phyloP scores from a whole-genome alignment of 2,888 invertebrate species.

The Phania funesta region DNA sequence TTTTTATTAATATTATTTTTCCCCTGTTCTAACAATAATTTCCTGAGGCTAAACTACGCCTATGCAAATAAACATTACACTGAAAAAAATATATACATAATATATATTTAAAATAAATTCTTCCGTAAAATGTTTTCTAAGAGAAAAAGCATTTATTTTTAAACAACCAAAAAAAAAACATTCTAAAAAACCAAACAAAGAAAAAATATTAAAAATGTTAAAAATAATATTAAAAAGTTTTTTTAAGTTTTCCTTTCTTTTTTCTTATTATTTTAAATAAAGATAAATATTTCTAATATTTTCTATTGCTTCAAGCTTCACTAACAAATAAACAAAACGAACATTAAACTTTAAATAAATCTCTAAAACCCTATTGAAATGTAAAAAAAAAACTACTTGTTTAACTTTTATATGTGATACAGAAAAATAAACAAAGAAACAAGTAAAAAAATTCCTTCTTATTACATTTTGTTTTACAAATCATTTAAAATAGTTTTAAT shows the following conservation, averaged over 20 bases:
- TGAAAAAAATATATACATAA: slow-evolving; percentile 20
- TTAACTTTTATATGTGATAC: slow-evolving; percentile 66
- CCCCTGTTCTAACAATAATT: background rate
- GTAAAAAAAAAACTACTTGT: background rate
- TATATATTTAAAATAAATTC: slow-evolving; percentile 51
- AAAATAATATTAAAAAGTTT: slow-evolving; percentile 32
- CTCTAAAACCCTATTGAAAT: slow-evolving; percentile 23
- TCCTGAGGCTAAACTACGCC: background rate
- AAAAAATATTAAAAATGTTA: slow-evolving; percentile 67
- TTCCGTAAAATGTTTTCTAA: slow-evolving; percentile 62
- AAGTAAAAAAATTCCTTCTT: background rate
- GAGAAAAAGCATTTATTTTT: slow-evolving; percentile 67
- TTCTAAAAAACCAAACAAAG: slow-evolving; percentile 45
- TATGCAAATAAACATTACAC: slow-evolving; percentile 39
- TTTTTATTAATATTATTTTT: background rate
- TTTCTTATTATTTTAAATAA: slow-evolving; percentile 70
- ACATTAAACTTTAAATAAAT: slow-evolving; percentile 28
- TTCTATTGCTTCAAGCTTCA: slow-evolving; percentile 60
- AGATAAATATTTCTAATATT: slow-evolving; percentile 15
- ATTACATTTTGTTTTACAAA: slow-evolving; percentile 3
- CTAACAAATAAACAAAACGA: slow-evolving; percentile 16
- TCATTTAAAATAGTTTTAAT: background rate
- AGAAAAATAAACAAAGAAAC: slow-evolving; percentile 17
- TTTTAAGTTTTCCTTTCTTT: no score
- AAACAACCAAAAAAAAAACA: slow-evolving; percentile 46